Evolutionary conservation across 1,140 invertebrate species (phyloP), one percentile per base, ranked within the genome.

Genomic region (Mactra quadrangularis): DNA sequence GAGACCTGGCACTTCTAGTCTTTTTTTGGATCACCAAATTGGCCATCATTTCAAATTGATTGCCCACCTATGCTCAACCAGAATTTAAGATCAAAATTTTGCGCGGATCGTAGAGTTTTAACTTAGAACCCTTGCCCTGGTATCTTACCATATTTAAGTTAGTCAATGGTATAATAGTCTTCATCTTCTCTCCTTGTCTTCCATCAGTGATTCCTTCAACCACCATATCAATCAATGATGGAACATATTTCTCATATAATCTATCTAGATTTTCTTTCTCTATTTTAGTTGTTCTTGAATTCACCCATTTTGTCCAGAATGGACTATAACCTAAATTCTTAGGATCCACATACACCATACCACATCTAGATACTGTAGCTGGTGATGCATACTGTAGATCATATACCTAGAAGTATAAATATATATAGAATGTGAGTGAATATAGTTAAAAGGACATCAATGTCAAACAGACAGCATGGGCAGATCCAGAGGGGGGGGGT

Each of bases 301-400:
- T 90, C 83, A 92, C 93, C 96, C 96, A 98, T 90, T 95, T 95
- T 50, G 96, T 94, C 96, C 97, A 97, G 92, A 95, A 98, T 0
- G 97, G 97, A 83, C 95, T 94, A 90, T 96, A 97, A 0, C 97
- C 96, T 33, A 98, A 93, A 93, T 97, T 97, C 91, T 97, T 97
- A 0, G 97, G 97, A 89, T 98, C 97, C 13, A 94, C 93, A 78
- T 92, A 94, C 0, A 94, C 93, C 93, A 94, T 94, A 81, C 93
- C 93, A 90, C 93, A 93, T 45, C 93, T 86, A 17, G 93, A 93
- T 17, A 94, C 92, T 22, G 93, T 93, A 27, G 93, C 93, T 22
- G 93, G 93, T 19, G 93, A 93, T 15, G 93, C 93, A 86, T 92
- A 97, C 89, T 96, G 95, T 55, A 98, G 94, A 93, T 98, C 96